Evolutionary conservation across 2,113 vertebrate genomes (phyloP).

Genomic region (Nettapus auritus): DNA sequence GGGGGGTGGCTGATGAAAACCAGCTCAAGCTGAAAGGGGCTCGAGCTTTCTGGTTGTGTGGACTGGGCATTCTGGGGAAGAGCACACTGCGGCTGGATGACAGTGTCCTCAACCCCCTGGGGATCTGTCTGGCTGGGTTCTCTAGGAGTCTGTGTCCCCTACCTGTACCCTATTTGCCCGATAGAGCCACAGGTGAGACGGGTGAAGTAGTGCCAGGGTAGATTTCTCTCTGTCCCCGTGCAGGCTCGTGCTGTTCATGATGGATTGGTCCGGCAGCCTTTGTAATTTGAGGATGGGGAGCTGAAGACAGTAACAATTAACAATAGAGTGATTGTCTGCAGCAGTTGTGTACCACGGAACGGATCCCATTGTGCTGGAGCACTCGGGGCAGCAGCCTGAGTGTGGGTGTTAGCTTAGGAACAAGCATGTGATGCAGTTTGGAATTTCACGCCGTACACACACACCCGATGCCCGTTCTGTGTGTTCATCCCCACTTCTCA

Average conservation of each 20-base stretch:
- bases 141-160: background rate
- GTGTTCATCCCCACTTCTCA: background rate
- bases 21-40: background rate
- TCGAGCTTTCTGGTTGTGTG: background rate
- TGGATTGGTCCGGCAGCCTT: background rate
- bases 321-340: background rate
- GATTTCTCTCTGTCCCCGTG: background rate
- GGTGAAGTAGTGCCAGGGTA: too few species aligned
- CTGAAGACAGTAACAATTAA: background rate
- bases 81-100: background rate
- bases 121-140: background rate
- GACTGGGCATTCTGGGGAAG: background rate
- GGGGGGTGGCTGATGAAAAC: background rate
- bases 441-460: background rate
- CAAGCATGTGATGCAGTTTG: background rate
- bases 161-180: background rate
- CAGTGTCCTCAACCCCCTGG: background rate
- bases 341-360: background rate
- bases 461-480: background rate
- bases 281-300: background rate
- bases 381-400: too few species aligned
- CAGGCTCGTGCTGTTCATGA: background rate
- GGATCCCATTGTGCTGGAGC: background rate
- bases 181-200: background rate
- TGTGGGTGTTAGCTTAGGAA: background rate